Base-by-base conservation (phyloP, 2,113 vertebrate species). In the Cisticola juncidis region DNA sequence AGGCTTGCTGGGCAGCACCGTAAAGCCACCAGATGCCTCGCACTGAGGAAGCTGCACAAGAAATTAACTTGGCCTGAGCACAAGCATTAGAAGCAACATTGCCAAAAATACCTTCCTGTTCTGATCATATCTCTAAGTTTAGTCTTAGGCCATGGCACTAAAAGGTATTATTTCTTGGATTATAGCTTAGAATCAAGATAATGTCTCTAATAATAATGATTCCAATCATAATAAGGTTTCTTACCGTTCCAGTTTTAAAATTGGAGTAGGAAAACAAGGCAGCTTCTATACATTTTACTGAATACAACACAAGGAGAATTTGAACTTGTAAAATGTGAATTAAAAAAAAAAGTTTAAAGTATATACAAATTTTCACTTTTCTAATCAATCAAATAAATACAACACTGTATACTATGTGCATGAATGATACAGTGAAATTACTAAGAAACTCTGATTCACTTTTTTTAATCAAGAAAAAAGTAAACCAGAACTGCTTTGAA, bases 401-500 rank as follows among this genome's bases (percentile, higher is more conserved):
- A 66, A 40, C 15, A 71, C 13, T 25, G 12, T 44, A 53, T 24
- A 47, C 26, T 53, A 22, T 45, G 15, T 69, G 11, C 12, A 50
- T 44, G 38, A 57, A 61, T 22, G 19, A 58, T 50, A 61, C 31
- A 90, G 72, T 38, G 15, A 92, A 74, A 91, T 72, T 81, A 50
- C 62, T 79, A 86, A 92, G 29, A 35, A 96, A 35, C 24, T 88
- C 80, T 80, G 44, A 54, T 44, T 92, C 56, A 60, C 14, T 31
- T 68, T 61, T 77, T 89, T 78, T 54, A 62, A 47, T 54, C 33
- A 69, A 53, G 29, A 88, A 48, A 78, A 87, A 44, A 76, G 16
- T 64, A 90, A 92, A 82, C 26, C 31, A 64, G 62, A 90, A 78
- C 33, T 77, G 18, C n/a, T 96, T 90, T 94, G 77, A 95, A 94